Base-by-base conservation (phyloP, 92 coral and sea anemone species). In the Plumapathes pennacea region DNA sequence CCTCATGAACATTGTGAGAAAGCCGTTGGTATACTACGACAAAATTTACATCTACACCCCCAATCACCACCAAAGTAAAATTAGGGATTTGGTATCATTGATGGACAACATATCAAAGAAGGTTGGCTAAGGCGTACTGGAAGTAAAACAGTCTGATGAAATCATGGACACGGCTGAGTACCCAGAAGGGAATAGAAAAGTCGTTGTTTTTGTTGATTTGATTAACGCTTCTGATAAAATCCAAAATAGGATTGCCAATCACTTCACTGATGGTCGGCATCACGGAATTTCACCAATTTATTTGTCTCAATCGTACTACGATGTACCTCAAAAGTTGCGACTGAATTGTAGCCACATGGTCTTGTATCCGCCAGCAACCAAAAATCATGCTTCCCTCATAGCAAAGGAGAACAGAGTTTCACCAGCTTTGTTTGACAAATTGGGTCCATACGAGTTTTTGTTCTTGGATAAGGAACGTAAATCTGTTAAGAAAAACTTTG, bases 251-350 rank as follows among this genome's bases (percentile, higher is more conserved):
- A 43, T 62, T 32, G n/a, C n/a, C n/a, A 46, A 62, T 32, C 38
- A 62, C 56, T 62, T 23, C 60, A 62, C 69, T 10, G 60, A 62
- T 46, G 69, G 69, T 1, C 14, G 69, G 2, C 69, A 62, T 46
- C 40, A 42, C 3, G n/a, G 1, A 12, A 46, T 46, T 0, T 13
- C 21, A 0, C 62, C 69, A 10, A 43, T 62, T 4, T 62, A 62
- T 23, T 18, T 46, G 13, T 13, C 9, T 17, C 69, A 62, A 45
- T 21, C 38, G 18, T 62, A 62, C 18, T 45, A 46, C 28, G 69
- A 44, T 29, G 57, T 62, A 6, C 69, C 69, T 26, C 60, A 45
- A 19, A 62, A 46, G 25, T 12, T 46, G 0, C 25, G 25, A 41
- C 23, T 13, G 28, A 46, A 62, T 33, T 62, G 60, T 47, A 13